A percentile compares a stretch with the other conserved stretches of the same genome.
Conservation (phyloP, 1,140 invertebrate genomes). For the Ceratina japonica region DNA sequence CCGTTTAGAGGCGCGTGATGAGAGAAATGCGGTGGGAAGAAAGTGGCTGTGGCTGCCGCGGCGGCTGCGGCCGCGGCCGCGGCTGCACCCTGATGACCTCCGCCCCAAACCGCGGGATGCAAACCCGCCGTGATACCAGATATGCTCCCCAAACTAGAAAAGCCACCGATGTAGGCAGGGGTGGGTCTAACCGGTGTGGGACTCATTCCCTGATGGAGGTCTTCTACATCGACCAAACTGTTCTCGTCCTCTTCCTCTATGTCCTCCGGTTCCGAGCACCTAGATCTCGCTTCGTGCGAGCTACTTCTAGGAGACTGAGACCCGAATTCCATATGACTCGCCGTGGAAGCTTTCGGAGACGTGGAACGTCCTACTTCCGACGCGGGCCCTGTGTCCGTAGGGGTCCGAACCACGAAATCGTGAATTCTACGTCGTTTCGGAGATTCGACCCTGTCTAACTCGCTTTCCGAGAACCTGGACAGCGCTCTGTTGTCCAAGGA, state of each 20-base stretch:
- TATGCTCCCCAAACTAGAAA: conserved; percentile 68
- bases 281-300: conserved; percentile 66
- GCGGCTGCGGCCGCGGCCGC: conserved; percentile 67
- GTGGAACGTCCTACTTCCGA: conserved; percentile 39
- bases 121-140: conserved; percentile 64
- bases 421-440: conserved; percentile 18
- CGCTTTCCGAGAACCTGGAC: conserved; percentile 37
- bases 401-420: conserved; percentile 38
- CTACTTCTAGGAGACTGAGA: conserved; percentile 69
- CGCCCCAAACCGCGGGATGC: conserved; percentile 72
- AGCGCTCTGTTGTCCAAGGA: conserved; percentile 31
- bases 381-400: conserved; percentile 22
- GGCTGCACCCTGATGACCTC: conserved; percentile 63
- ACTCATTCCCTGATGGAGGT: conserved; percentile 61
- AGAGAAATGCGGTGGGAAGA: conserved; percentile 73
- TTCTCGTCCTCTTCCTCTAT: conserved; percentile 72
- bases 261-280: conserved; percentile 71
- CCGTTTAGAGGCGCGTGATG: conserved; percentile 74
- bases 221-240: conserved; percentile 75
- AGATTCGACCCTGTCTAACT: conserved; percentile 36
- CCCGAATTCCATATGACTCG: conserved; percentile 33
- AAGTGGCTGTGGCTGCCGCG: conserved; percentile 67
- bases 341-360: conserved; percentile 28
- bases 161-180: conserved; percentile 72
- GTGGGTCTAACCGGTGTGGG: conserved; percentile 73